A percentile compares a stretch with the other conserved stretches of the same genome.
Conservation (phyloP, 2,888 invertebrate species). For the Archips xylosteana region DNA sequence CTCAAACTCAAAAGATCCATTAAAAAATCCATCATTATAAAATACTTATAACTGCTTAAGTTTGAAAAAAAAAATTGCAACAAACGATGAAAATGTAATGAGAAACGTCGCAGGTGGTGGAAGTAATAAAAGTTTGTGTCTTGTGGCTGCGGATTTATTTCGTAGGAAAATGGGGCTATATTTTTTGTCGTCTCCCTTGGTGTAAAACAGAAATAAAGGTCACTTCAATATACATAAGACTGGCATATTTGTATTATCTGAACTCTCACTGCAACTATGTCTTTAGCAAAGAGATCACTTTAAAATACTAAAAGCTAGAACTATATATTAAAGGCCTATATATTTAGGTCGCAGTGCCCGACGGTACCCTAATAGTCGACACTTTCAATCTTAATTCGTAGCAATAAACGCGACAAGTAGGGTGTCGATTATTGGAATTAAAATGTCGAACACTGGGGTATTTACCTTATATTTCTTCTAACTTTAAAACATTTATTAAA, state of each 20-base stretch:
- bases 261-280: not conserved
- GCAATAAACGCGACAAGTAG: no score
- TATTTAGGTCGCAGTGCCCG: no score
- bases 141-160: slow-evolving; percentile 10
- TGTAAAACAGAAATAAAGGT: slow-evolving; percentile 4
- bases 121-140: slow-evolving; percentile 29
- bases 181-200: slow-evolving; percentile 8
- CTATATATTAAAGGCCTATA: no score
- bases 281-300: not conserved
- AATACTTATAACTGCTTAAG: slow-evolving; percentile 1
- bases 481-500: no score
- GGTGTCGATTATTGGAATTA: no score
- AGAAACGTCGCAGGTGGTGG: slow-evolving; percentile 15
- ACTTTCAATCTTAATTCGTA: no score
- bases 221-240: not conserved
- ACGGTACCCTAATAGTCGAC: no score
- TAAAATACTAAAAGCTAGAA: not conserved
- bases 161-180: slow-evolving; percentile 2
- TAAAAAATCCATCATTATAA: slow-evolving; percentile 1
- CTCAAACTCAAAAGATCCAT: not conserved
- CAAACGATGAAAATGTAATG: slow-evolving; percentile 18
- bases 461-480: no score
- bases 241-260: not conserved
- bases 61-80: slow-evolving; percentile 5
- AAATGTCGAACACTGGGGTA: no score